Conservation (phyloP, 1,140 invertebrate species). For the Hermetia illucens region DNA sequence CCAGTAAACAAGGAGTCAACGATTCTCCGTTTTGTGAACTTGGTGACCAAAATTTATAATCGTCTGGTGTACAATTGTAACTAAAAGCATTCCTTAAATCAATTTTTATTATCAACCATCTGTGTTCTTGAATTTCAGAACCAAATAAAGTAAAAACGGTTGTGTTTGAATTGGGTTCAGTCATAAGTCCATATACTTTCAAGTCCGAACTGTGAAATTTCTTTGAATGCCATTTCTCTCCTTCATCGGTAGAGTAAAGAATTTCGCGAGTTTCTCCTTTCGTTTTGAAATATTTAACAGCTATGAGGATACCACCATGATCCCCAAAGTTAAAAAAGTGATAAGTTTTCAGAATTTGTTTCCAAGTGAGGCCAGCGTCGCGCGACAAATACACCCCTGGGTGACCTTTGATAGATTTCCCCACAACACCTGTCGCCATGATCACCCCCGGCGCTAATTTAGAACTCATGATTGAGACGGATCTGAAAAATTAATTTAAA, state of each 20-base stretch:
- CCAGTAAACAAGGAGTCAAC: conserved; percentile 58
- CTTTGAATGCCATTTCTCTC: conserved; percentile 59
- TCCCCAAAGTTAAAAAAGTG: conserved; percentile 84
- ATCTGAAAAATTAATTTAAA: conserved; percentile 21
- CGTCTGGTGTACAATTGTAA: conserved; percentile 47
- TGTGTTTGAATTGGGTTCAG: conserved; percentile 82
- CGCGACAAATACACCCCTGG: conserved; percentile 67
- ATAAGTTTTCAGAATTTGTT: conserved; percentile 63
- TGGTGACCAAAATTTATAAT: conserved; percentile 82
- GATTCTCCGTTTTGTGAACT: conserved; percentile 36
- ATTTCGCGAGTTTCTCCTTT: conserved; percentile 60
- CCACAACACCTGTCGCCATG: conserved; percentile 70
- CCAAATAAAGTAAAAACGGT: conserved; percentile 86
- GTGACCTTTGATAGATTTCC: conserved; percentile 62
- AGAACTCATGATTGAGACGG: conserved; percentile 69
- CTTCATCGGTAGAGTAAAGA: conserved; percentile 75
- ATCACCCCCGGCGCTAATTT: conserved; percentile 79
- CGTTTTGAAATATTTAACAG: conserved; percentile 64
- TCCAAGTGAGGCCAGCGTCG: conserved; percentile 77
- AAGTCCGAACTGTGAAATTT: conserved; percentile 57
- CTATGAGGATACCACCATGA: conserved; percentile 75
- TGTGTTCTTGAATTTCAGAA: conserved; percentile 55
- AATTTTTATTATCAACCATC: conserved; percentile 79
- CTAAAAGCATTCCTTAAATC: conserved; percentile 58
- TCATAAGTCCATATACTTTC: conserved; percentile 74